A percentile compares a stretch with the other conserved stretches of the same genome.
These are phyloP conservation scores for Megastigmus dorsalis DNA, from an alignment of 2,888 invertebrate species.

Conservation along the genomic window DNA sequence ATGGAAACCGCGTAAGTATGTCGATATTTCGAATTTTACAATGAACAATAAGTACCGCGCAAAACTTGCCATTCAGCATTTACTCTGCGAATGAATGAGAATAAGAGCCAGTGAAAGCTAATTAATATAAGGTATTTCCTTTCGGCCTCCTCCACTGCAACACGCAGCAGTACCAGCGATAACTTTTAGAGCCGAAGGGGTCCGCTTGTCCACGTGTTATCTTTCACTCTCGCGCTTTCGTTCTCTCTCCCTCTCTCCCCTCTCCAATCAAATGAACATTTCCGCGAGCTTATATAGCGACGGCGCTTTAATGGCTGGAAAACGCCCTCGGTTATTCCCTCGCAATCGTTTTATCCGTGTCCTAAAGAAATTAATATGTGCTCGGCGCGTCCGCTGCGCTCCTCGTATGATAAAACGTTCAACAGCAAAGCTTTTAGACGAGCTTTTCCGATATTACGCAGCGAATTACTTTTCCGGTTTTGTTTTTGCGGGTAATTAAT, in stretches of 20 bases:
- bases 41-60: no score
- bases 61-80: no score
- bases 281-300: slow-evolving; percentile 46
- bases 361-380: slow-evolving; percentile 43
- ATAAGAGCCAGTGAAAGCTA: neutral
- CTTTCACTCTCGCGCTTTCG: neutral
- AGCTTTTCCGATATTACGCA: slow-evolving; percentile 38
- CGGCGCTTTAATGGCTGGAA: slow-evolving; percentile 43
- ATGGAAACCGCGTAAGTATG: no score
- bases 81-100: no score
- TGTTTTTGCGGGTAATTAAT: slow-evolving; percentile 48
- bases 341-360: slow-evolving; percentile 15
- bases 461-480: slow-evolving; percentile 46
- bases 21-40: no score
- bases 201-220: slow-evolving; percentile 27
- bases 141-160: no score
- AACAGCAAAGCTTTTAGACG: slow-evolving; percentile 44
- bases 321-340: slow-evolving; percentile 7
- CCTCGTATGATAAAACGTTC: slow-evolving; percentile 49
- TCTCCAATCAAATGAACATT: slow-evolving; percentile 48
- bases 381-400: no score
- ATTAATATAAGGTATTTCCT: no score
- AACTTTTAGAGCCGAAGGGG: slow-evolving; percentile 36
- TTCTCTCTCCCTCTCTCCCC: neutral
- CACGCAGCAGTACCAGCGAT: no score